Evolutionary conservation across 2,888 invertebrate species (phyloP), one percentile per base, ranked within the genome.

Genomic region (Schrankia costaestrigalis): DNA sequence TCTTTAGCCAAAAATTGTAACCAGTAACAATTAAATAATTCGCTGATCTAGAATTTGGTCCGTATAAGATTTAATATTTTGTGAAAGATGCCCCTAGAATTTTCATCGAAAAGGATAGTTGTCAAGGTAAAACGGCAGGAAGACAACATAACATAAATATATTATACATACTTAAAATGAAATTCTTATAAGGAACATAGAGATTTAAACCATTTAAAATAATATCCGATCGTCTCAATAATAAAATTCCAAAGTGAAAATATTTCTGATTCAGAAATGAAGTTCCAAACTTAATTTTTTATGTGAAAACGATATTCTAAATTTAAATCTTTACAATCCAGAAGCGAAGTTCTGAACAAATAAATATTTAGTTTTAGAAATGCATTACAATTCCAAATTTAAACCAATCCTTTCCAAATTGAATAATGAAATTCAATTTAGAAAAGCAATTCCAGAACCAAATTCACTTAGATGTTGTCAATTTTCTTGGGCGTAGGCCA

Each of bases 401-500:
- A 48, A 48, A 47, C 33, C 40, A 46, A 52, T 39, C 31, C 26
- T 35, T 53, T 46, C 38, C 37, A 25, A 35, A 26, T 26, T 17
- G 17, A 46, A 41, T n/a, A 39, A 48, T 45, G 26, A 41, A 53
- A 41, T 36, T 40, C 36, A 48, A 44, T 31, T 33, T 21, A 33
- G 29, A 31, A 49, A 38, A 26, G 27, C 33, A 9, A 37, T 42
- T 52, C 44, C 36, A 23, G 28, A 38, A 47, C 39, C 43, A 41
- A 56, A 53, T 40, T 52, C 39, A 51, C 33, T 71, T 72, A 85
- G 50, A 84, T 84, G 61, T 72, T 70, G 67, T 83, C 79, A 50
- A 76, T 75, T 65, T 76, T 71, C 53, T 63, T 69, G 55, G 68
- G 58, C 53, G 65, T 50, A 48, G 77, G 71, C 77, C 78, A 77